Evolutionary conservation across 2,888 invertebrate genomes (phyloP).

Genomic region (Latrodectus hesperus): DNA sequence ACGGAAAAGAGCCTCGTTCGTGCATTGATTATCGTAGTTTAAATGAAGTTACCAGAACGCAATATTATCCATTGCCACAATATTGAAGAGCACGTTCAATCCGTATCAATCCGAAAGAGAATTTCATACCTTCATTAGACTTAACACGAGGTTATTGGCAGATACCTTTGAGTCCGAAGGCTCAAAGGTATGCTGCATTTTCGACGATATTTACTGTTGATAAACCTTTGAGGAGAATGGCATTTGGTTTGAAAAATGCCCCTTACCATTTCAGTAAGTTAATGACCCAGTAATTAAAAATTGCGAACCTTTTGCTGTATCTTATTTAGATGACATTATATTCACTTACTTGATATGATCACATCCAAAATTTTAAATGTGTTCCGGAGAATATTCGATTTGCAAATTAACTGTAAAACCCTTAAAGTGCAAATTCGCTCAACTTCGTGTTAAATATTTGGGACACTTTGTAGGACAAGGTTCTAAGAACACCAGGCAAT

Average conservation of each 20-base stretch:
- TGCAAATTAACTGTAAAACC: too few relatives aligned
- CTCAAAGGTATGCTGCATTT: not conserved
- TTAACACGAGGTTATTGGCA: too few relatives aligned
- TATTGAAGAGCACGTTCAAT: constrained; percentile 19
- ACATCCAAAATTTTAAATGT: too few relatives aligned
- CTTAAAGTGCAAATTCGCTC: too few relatives aligned
- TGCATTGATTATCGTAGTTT: constrained; percentile 1
- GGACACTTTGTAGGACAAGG: too few relatives aligned
- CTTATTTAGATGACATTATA: not conserved
- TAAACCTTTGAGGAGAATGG: constrained; percentile 10
- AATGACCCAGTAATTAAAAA: constrained; percentile 8
- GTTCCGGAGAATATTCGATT: too few relatives aligned
- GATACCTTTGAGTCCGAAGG: too few relatives aligned
- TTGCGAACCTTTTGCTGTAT: not conserved
- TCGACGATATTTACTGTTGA: constrained; percentile 7
- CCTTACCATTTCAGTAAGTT: constrained; percentile 21
- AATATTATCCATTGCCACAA: constrained; percentile 19
- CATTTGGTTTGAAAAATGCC: constrained; percentile 35
- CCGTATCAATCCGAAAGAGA: not conserved
- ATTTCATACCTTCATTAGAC: not conserved
- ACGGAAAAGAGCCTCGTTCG: constrained; percentile 1
- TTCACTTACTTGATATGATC: too few relatives aligned
- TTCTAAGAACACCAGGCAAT: too few relatives aligned
- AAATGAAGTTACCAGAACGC: not conserved
- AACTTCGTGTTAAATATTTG: too few relatives aligned